Evolutionary conservation across 2,888 invertebrate species (phyloP).

Genomic region (Tricholauxania praeusta): DNA sequence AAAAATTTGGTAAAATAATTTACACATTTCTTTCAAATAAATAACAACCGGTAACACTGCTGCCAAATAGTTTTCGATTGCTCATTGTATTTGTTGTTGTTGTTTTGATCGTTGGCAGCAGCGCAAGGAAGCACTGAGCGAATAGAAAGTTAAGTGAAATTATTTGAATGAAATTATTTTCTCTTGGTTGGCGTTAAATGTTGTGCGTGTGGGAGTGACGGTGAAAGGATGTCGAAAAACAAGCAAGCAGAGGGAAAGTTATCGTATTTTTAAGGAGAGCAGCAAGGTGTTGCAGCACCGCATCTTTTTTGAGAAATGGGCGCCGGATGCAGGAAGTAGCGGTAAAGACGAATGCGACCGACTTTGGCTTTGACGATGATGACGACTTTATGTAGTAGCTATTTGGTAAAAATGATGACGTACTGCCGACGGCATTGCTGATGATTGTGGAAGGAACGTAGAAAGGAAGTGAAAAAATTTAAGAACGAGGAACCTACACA

Average conservation of each 20-base stretch:
- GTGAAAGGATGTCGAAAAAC: not conserved
- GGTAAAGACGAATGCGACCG: not conserved
- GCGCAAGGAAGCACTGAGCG: not conserved
- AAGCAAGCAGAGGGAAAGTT: no score
- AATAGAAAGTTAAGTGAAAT: slow-evolving; percentile 14
- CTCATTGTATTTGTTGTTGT: slow-evolving; percentile 11
- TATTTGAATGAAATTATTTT: slow-evolving; percentile 32
- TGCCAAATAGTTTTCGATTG: not conserved
- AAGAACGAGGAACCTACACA: not conserved
- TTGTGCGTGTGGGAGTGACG: slow-evolving; percentile 11
- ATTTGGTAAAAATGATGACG: not conserved
- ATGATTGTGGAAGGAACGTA: not conserved
- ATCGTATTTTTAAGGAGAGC: no score
- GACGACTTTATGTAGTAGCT: slow-evolving; percentile 38
- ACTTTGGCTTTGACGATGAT: slow-evolving; percentile 31
- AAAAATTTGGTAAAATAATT: no score
- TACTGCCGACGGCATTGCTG: not conserved
- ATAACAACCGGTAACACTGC: no score
- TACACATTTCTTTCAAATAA: no score
- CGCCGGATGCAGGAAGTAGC: not conserved
- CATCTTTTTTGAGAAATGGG: not conserved
- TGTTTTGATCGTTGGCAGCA: not conserved
- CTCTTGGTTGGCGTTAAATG: not conserved
- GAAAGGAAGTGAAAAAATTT: slow-evolving; percentile 24
- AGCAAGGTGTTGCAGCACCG: not conserved